Evolutionary conservation across 2,888 invertebrate species (phyloP).

Genomic region (Nematopogon swammerdamellus): DNA sequence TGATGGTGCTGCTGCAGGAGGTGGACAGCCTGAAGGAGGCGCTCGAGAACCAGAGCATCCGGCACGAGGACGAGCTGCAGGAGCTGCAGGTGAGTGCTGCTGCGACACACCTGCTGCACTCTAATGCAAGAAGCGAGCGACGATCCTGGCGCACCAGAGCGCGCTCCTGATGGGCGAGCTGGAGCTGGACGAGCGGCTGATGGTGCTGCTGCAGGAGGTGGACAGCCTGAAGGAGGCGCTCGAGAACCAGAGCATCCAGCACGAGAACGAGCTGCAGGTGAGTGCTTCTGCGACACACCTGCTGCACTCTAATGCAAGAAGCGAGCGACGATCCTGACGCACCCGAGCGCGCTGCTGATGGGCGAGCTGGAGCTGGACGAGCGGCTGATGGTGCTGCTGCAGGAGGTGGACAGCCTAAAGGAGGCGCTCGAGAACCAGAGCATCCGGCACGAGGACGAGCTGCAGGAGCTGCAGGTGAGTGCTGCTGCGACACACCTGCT

Average conservation of each 20-base stretch:
- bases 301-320: slow-evolving; percentile 35
- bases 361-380: slow-evolving; percentile 57
- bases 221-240: slow-evolving; percentile 59
- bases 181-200: slow-evolving; percentile 49
- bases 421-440: slow-evolving; percentile 60
- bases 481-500: too few species aligned
- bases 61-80: slow-evolving; percentile 55
- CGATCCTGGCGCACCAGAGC: slow-evolving; percentile 65
- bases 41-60: slow-evolving; percentile 58
- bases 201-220: slow-evolving; percentile 58
- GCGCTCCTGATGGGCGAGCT: slow-evolving; percentile 61
- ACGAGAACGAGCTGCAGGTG: slow-evolving; percentile 54
- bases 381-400: slow-evolving; percentile 50
- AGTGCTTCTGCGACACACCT: slow-evolving; percentile 45
- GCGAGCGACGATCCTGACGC: slow-evolving; percentile 54
- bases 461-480: slow-evolving; percentile 57
- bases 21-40: slow-evolving; percentile 60
- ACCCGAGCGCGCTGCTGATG: slow-evolving; percentile 65
- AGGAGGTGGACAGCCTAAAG: slow-evolving; percentile 62
- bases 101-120: background rate
- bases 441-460: slow-evolving; percentile 49
- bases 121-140: slow-evolving; percentile 51
- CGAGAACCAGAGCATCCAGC: slow-evolving; percentile 57
- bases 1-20: slow-evolving; percentile 55
- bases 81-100: slow-evolving; percentile 49